Base-by-base conservation (phyloP, 2,888 invertebrate genomes). In the Azorinus chamasolen region DNA sequence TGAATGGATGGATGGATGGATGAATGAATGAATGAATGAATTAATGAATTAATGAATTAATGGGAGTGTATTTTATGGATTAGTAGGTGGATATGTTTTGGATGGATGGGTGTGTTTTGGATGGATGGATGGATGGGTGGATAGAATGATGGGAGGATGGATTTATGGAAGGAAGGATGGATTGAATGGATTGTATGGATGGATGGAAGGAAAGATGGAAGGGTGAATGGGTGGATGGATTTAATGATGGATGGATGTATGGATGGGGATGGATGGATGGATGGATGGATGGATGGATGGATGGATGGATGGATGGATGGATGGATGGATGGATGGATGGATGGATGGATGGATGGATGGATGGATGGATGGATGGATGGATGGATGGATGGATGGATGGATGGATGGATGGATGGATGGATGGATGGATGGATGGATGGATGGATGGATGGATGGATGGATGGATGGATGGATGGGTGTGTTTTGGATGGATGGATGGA, bases 381-480 rank as follows among this genome's bases (percentile, higher is more conserved):
- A 53, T 18, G 50, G 50, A 50, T 50, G 50, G 2, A 46, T 46
- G 48, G 48, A 46, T 46, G 48, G 48, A 46, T 8, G 48, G 48
- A 46, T 46, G 48, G 18, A 46, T 46, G 48, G 48, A 14, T 46
- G 10, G 48, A 46, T 46, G 48, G 18, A 8, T 46, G 48, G 48
- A 46, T 46, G 48, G 48, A 46, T 46, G 48, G 48, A 14, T 46
- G 48, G 18, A 46, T 46, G 48, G 48, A 46, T 46, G 48, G 50
- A 22, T 50, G 50, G 24, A 50, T 50, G 50, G 22, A 20, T 50
- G 50, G 50, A 50, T 3, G 50, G 22, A 50, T 50, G 50, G 14
- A 50, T 50, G 50, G 50, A 50, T 50, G 50, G 50, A 50, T 50
- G 50, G n/a, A n/a, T n/a, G n/a, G n/a, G n/a, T n/a, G n/a, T n/a